A percentile compares a stretch with the other conserved stretches of the same genome.
phyloP scores from a whole-genome alignment of 2,888 invertebrate genomes.

The Pseudeuparius sepicola region DNA sequence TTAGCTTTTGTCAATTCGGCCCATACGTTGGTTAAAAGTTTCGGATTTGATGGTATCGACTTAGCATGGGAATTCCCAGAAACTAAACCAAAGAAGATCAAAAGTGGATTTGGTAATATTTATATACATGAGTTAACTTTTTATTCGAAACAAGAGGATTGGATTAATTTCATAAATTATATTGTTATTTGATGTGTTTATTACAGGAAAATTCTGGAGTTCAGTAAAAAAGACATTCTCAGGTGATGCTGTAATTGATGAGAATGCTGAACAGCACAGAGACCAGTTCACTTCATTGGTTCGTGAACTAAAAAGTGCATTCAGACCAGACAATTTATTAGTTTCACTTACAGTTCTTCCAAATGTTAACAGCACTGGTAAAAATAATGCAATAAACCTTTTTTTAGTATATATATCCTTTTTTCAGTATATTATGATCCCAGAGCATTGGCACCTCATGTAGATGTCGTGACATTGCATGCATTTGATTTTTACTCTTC shows the following conservation, averaged over 20 bases:
- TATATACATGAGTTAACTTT: background rate
- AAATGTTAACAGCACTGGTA: slow-evolving; percentile 58
- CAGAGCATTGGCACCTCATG: slow-evolving; percentile 56
- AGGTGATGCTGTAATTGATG: slow-evolving; percentile 58
- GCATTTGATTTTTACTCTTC: slow-evolving; percentile 69
- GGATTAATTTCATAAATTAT: too few relatives aligned
- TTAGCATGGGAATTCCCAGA: slow-evolving; percentile 79
- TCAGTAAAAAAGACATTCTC: slow-evolving; percentile 64
- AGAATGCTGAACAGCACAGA: slow-evolving; percentile 67
- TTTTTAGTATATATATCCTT: slow-evolving; percentile 21
- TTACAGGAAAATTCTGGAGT: slow-evolving; percentile 57
- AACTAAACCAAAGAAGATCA: slow-evolving; percentile 66
- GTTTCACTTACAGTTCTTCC: slow-evolving; percentile 48
- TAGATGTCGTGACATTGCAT: slow-evolving; percentile 67
- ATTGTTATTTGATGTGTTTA: too few relatives aligned
- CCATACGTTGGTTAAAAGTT: slow-evolving; percentile 59
- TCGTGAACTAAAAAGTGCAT: slow-evolving; percentile 60
- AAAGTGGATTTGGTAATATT: slow-evolving; percentile 27
- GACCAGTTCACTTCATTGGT: slow-evolving; percentile 68
- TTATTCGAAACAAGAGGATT: background rate
- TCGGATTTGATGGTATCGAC: slow-evolving; percentile 81
- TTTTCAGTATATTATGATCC: slow-evolving; percentile 66
- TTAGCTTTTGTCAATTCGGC: slow-evolving; percentile 71
- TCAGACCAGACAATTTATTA: slow-evolving; percentile 52
- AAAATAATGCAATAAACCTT: slow-evolving; percentile 1